These are phyloP conservation scores for Forpus xanthops DNA, from an alignment of 2,797 vertebrate genomes.

Conservation along the genomic window DNA sequence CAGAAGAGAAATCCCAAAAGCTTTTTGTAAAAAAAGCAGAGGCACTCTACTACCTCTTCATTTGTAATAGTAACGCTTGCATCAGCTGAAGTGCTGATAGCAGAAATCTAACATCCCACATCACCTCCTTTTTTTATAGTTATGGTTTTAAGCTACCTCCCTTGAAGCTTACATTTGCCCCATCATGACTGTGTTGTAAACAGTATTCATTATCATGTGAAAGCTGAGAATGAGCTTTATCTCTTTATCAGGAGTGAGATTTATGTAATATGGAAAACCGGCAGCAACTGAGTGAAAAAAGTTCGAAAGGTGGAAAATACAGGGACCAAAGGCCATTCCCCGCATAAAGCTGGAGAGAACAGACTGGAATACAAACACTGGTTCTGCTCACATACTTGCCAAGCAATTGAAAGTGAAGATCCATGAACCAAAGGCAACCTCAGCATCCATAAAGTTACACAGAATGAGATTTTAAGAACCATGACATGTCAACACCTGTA, in stretches of 20 bases:
- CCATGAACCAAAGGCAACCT: rapidly evolving
- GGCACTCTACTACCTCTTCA: background rate
- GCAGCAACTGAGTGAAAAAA: background rate
- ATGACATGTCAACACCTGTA: background rate
- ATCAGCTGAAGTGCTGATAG: background rate
- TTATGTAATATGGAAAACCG: background rate
- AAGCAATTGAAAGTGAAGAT: background rate
- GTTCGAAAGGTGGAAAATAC: background rate
- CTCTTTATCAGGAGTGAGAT: background rate
- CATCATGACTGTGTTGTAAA: background rate
- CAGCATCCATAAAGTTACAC: background rate
- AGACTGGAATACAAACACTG: background rate
- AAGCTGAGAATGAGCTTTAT: no score
- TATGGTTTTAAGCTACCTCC: background rate
- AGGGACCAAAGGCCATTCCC: background rate
- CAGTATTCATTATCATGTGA: background rate
- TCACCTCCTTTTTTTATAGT: background rate
- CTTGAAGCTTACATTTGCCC: background rate
- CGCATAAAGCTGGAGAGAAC: background rate
- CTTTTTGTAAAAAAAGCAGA: background rate
- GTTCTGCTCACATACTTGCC: background rate
- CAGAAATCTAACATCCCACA: background rate
- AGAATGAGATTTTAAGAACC: background rate
- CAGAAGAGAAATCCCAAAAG: background rate
- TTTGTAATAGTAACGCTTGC: background rate